These are phyloP conservation scores for Dynastes maya DNA, from an alignment of 2,888 invertebrate genomes.

Conservation along the genomic window DNA sequence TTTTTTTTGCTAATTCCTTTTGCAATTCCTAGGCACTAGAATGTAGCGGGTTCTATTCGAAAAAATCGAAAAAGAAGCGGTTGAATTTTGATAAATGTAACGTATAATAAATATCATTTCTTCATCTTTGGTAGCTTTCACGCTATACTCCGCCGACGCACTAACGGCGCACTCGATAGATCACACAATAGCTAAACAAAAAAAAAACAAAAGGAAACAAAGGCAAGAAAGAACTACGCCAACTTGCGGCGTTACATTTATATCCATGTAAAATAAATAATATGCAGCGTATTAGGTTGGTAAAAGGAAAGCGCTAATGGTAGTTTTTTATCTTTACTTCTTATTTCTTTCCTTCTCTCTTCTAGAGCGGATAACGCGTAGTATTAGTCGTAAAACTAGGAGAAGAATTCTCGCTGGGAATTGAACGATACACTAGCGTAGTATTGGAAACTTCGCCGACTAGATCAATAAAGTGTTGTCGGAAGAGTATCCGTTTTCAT, in stretches of 20 bases:
- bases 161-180: no score
- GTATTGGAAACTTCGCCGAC: conserved; percentile 13
- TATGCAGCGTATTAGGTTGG: conserved; percentile 1
- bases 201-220: no score
- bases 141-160: no score
- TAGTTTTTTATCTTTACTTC: neutral
- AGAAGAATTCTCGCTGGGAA: conserved; percentile 35
- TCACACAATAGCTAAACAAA: neutral
- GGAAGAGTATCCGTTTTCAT: conserved; percentile 49
- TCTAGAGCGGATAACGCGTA: neutral
- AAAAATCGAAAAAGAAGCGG: no score
- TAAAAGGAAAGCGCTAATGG: conserved; percentile 25
- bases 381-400: conserved; percentile 44
- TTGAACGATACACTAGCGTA: conserved; percentile 32
- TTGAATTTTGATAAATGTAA: no score
- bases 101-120: no score
- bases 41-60: no score
- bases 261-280: conserved; percentile 6
- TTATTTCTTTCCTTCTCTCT: neutral
- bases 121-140: no score
- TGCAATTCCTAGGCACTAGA: no score
- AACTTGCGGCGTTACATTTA: neutral
- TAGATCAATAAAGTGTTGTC: conserved; percentile 52
- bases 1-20: no score
- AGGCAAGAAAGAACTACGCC: neutral